A percentile compares a stretch with the other conserved stretches of the same genome.
These are phyloP conservation scores for Dolichallabes microphthalmus DNA, from an alignment of 2,113 vertebrate genomes.

Conservation along the genomic window DNA sequence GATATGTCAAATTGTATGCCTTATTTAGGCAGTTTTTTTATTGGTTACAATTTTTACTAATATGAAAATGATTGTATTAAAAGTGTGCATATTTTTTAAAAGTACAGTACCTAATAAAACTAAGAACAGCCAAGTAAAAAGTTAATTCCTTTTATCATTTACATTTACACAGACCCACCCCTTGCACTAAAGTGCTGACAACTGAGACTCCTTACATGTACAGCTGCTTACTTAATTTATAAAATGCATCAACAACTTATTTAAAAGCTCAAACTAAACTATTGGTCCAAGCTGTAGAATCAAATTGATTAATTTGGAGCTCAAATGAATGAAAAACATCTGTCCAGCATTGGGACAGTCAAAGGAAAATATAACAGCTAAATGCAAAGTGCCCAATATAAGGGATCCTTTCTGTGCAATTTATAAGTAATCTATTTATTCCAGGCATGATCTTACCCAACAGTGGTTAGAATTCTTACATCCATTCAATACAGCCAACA, in stretches of 20 bases:
- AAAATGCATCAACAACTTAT: background rate
- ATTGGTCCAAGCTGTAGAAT: background rate
- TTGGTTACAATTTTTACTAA: background rate
- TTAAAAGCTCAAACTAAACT: background rate
- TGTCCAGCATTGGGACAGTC: background rate
- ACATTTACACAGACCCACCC: background rate
- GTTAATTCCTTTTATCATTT: background rate
- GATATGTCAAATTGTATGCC: background rate
- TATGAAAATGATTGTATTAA: background rate
- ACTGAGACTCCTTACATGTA: background rate
- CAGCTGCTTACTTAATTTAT: background rate
- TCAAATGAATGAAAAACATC: background rate
- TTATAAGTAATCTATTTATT: constrained; percentile 10
- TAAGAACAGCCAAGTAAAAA: background rate
- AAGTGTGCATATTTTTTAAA: background rate
- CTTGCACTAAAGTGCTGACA: background rate
- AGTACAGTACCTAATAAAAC: background rate
- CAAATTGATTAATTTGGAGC: background rate
- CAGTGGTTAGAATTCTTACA: constrained; percentile 21
- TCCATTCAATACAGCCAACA: constrained; percentile 17
- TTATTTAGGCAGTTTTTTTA: background rate
- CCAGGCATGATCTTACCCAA: background rate
- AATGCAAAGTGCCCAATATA: background rate
- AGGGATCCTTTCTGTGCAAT: constrained; percentile 6
- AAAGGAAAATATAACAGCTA: constrained; percentile 5